Percentiles rank a stretch among this genome's conserved stretches.
Evolutionary conservation across 2,113 vertebrate genomes (phyloP).

Genomic region (Columba janthina): DNA sequence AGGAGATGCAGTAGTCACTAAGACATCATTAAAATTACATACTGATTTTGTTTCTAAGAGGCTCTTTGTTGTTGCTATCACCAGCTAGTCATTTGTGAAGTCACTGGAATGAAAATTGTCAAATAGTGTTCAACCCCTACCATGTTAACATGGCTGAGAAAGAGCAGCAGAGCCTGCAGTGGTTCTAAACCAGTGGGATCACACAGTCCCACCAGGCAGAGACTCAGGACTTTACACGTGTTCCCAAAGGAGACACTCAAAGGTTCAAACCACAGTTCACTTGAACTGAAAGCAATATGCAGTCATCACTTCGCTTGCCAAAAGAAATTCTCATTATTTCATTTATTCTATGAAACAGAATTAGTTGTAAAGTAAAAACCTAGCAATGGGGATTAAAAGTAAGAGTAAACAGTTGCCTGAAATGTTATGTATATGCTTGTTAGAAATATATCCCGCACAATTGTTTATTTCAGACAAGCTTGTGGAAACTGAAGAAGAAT

Average conservation of each 20-base stretch:
- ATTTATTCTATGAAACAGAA: background rate
- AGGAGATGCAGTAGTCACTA: background rate
- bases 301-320: background rate
- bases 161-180: background rate
- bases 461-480: background rate
- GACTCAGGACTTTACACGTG: fast-evolving
- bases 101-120: background rate
- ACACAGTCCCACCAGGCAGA: background rate
- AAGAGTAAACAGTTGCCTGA: background rate
- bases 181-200: background rate
- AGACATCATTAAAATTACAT: background rate
- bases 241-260: background rate
- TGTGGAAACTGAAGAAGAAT: background rate
- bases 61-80: background rate
- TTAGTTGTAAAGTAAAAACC: background rate
- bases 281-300: background rate
- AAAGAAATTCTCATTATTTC: fast-evolving
- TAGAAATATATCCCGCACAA: background rate
- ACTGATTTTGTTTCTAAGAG: background rate
- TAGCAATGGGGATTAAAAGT: background rate
- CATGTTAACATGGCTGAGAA: background rate
- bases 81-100: background rate
- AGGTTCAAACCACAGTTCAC: background rate
- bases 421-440: background rate
- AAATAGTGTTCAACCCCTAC: background rate